These are phyloP conservation scores for Lepilemur ruficaudatus DNA, from an alignment of 2,797 vertebrate genomes.

Conservation along the genomic window DNA sequence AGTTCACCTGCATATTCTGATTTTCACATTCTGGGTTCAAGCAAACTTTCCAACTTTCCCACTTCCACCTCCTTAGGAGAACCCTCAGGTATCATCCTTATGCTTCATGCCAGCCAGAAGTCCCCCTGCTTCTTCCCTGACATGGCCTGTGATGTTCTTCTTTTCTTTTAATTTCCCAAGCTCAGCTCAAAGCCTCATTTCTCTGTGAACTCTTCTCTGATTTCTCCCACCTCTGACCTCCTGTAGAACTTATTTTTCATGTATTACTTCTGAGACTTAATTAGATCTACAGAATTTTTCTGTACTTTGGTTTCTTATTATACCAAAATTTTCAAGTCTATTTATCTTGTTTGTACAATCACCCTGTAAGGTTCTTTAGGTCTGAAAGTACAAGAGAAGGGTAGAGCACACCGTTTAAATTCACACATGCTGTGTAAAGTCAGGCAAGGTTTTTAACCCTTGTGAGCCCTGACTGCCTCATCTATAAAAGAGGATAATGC, in stretches of 20 bases:
- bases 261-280: not conserved
- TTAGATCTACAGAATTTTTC: not conserved
- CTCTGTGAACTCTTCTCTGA: not conserved
- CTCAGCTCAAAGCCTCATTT: not conserved
- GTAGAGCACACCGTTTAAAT: not conserved
- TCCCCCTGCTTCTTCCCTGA: not conserved
- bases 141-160: not conserved
- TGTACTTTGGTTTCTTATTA: not conserved
- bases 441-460: not conserved
- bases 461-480: not conserved
- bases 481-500: not conserved
- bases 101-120: not conserved
- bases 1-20: not conserved
- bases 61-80: not conserved
- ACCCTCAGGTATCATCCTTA: not conserved
- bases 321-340: not conserved
- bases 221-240: not conserved
- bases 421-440: not conserved
- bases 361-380: not conserved
- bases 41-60: not conserved
- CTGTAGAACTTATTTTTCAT: not conserved
- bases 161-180: not conserved
- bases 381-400: not conserved
- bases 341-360: not conserved
- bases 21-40: not conserved